These are phyloP conservation scores for Thecophora atra DNA, from an alignment of 2,888 invertebrate genomes.

Conservation along the genomic window DNA sequence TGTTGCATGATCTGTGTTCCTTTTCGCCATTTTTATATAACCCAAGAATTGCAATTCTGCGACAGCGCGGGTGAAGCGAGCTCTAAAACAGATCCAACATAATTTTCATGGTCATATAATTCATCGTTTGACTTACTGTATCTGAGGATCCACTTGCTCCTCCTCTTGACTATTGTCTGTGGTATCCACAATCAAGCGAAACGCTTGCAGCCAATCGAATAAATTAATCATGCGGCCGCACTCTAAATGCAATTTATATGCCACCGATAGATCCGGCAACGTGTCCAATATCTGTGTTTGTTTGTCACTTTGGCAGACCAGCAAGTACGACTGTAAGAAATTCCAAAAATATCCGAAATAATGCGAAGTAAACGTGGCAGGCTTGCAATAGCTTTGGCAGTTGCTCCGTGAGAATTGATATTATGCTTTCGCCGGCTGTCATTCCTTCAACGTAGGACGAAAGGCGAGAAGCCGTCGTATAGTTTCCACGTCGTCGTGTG, in stretches of 20 bases:
- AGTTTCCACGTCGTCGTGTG: conserved; percentile 71
- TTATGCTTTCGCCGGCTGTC: conserved; percentile 68
- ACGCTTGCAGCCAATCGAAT: conserved; percentile 85
- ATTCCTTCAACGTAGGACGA: conserved; percentile 75
- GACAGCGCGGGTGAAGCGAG: conserved; percentile 87
- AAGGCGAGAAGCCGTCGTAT: conserved; percentile 76
- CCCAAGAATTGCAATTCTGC: conserved; percentile 92
- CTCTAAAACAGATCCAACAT: conserved; percentile 68
- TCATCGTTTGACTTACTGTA: conserved; percentile 69
- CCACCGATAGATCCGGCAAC: conserved; percentile 85
- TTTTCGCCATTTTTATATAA: conserved; percentile 87
- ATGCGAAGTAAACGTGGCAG: conserved; percentile 73
- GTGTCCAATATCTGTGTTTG: conserved; percentile 72
- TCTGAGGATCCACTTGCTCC: conserved; percentile 72
- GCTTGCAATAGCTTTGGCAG: conserved; percentile 71
- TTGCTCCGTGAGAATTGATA: conserved; percentile 71
- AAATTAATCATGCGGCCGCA: conserved; percentile 91
- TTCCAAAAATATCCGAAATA: conserved; percentile 76
- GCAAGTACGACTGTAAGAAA: conserved; percentile 75
- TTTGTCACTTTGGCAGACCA: conserved; percentile 79
- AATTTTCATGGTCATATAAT: conserved; percentile 18
- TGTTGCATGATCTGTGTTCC: conserved; percentile 91
- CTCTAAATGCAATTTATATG: conserved; percentile 90
- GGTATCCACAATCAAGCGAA: conserved; percentile 70
- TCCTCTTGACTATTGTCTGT: conserved; percentile 68